Percentiles rank a stretch among this genome's conserved stretches.
phyloP scores from a whole-genome alignment of 2,113 vertebrate genomes.

The Andinoacara biseriatus region DNA sequence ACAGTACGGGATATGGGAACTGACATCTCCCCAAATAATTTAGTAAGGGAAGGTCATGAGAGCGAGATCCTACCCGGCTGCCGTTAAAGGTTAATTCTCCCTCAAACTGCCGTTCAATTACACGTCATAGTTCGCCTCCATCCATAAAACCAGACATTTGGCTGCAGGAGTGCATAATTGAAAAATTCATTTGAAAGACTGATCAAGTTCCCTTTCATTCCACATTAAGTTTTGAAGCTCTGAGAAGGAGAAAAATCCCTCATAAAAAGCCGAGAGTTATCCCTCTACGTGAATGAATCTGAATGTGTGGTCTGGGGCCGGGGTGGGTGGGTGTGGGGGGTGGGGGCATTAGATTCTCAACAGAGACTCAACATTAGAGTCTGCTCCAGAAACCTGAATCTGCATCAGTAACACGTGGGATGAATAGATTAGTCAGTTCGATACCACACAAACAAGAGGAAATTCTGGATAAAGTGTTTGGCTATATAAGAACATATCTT shows the following conservation, averaged over 20 bases:
- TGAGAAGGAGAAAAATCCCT: background rate
- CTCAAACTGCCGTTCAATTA: constrained; percentile 70
- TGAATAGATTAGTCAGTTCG: background rate
- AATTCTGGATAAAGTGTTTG: background rate
- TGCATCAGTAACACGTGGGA: background rate
- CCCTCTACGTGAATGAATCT: background rate
- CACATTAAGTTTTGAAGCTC: constrained; percentile 37
- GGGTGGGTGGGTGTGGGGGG: background rate
- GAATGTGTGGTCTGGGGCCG: background rate
- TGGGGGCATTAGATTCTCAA: background rate
- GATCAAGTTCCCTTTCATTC: constrained; percentile 41
- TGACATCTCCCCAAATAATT: constrained; percentile 65
- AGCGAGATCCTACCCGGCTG: constrained; percentile 30
- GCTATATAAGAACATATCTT: background rate
- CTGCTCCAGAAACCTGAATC: background rate
- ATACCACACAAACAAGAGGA: background rate
- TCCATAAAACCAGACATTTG: constrained; percentile 72
- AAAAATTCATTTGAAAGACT: constrained; percentile 57
- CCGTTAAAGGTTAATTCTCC: constrained; percentile 75
- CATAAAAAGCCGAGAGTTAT: constrained; percentile 27
- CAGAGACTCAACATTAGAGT: too few relatives aligned
- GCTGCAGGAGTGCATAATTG: constrained; percentile 54
- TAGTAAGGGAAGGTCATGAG: constrained; percentile 60
- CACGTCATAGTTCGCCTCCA: constrained; percentile 43
- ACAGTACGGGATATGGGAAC: constrained; percentile 7